Conservation (phyloP, 2,888 invertebrate genomes). For the Andrena camellia region DNA sequence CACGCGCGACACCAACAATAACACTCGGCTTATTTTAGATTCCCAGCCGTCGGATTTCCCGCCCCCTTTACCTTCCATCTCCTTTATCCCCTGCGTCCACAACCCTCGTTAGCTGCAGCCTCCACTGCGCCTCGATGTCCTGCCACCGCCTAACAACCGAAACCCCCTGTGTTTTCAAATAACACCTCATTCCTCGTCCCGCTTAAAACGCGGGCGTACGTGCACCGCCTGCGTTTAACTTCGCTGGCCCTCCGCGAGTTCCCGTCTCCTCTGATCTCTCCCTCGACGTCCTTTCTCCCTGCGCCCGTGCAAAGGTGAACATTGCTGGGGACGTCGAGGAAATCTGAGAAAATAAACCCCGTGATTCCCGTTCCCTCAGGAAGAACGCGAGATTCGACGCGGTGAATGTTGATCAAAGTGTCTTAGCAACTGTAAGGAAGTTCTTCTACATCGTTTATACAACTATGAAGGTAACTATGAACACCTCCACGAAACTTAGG, state of each 20-base stretch:
- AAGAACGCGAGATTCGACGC: constrained; percentile 16
- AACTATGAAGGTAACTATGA: too few species aligned
- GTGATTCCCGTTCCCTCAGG: background rate
- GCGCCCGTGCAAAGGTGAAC: constrained; percentile 6
- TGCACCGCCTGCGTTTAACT: constrained; percentile 20
- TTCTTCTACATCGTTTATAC: too few species aligned
- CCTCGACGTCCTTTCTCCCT: background rate
- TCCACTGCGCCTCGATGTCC: constrained; percentile 42
- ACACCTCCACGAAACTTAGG: background rate
- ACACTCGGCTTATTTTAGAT: constrained; percentile 56
- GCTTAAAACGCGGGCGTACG: constrained; percentile 33
- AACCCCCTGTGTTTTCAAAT: constrained; percentile 39
- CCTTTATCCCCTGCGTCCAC: constrained; percentile 25
- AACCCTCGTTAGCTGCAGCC: constrained; percentile 30
- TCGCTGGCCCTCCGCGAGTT: background rate
- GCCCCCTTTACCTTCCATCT: background rate
- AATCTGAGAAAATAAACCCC: background rate
- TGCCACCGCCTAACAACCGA: constrained; percentile 36
- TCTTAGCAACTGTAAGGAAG: background rate
- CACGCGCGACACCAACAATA: background rate
- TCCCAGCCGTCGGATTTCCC: constrained; percentile 36
- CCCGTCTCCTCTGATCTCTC: constrained; percentile 1
- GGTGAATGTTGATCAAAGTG: constrained; percentile 19
- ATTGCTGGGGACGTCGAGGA: background rate
- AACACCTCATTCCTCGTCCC: constrained; percentile 29